Conservation (phyloP, 2,888 invertebrate species). For the Eubasilissa splendida region DNA sequence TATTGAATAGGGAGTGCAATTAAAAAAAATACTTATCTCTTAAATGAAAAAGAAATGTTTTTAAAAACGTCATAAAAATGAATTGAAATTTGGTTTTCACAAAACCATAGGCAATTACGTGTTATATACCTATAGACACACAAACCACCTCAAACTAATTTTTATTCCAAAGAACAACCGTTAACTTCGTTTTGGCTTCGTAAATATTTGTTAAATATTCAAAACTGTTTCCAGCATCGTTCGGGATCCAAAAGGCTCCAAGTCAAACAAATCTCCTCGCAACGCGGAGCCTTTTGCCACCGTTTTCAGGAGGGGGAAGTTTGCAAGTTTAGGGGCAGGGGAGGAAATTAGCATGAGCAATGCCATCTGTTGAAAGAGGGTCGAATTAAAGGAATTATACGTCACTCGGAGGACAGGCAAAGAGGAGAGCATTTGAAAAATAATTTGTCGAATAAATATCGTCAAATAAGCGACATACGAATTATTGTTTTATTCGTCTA, state of each 20-base stretch:
- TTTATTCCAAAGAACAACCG: constrained; percentile 32
- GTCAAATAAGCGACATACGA: too few relatives aligned
- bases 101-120: too few relatives aligned
- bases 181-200: constrained; percentile 42
- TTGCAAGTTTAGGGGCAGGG: constrained; percentile 20
- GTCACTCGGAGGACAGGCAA: constrained; percentile 31
- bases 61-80: too few relatives aligned
- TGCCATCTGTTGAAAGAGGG: constrained; percentile 51
- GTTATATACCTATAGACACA: too few relatives aligned
- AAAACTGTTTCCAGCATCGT: constrained; percentile 47
- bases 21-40: too few relatives aligned
- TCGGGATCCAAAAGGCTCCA: constrained; percentile 19
- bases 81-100: too few relatives aligned
- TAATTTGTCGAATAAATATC: neutral
- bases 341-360: constrained; percentile 50
- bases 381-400: constrained; percentile 57
- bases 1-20: too few relatives aligned
- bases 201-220: constrained; percentile 58
- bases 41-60: too few relatives aligned
- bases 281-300: neutral
- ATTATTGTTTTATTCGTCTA: too few relatives aligned
- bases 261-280: neutral
- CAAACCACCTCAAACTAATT: constrained; percentile 13
- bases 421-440: constrained; percentile 10
- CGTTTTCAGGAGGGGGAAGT: constrained; percentile 16